Evolutionary conservation across 2,888 invertebrate species (phyloP), one percentile per base, ranked within the genome.

Genomic region (Podabrus alpinus): DNA sequence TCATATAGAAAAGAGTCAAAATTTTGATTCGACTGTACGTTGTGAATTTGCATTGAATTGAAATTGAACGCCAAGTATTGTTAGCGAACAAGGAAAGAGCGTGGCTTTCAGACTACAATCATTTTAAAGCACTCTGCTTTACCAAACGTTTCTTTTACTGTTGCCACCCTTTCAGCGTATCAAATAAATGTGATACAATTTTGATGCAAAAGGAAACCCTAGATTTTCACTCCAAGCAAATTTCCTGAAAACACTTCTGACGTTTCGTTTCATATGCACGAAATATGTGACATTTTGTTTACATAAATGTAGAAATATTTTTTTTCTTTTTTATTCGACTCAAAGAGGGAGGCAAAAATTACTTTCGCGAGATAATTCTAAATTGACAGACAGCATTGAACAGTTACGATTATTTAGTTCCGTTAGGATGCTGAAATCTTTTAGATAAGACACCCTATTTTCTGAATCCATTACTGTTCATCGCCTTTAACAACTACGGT

Each of bases 31-130:
- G 72, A 75, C 77, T 79, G 77, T 79, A 77, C 77, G 19, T 19
- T 68, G 73, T 62, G 78, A 84, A 85, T 85, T 85, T 85, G 85
- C 85, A 85, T 85, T 80, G 81, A 84, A 84, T 84, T 81, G 84
- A 84, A 81, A 83, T 83, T 80, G 82, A 82, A 81, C 78, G 79
- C 79, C 71, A 76, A 80, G 83, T 82, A 84, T 85, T 84, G 83
- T 84, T 79, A 80, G 79, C 79, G 81, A 82, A 85, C 85, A 85
- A 85, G 84, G 83, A 85, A 85, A 84, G 82, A 83, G 84, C 85
- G 85, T 85, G 85, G 85, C 85, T 85, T 84, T 85, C 81, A 84
- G 81, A 78, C 81, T 78, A 81, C 82, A 83, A 84, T 83, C 82
- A 81, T 83, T 84, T 84, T 84, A 84, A 82, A 84, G 82, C 82